phyloP scores from a whole-genome alignment of 2,888 invertebrate species.

The Caenorhabditis parvicauda region DNA sequence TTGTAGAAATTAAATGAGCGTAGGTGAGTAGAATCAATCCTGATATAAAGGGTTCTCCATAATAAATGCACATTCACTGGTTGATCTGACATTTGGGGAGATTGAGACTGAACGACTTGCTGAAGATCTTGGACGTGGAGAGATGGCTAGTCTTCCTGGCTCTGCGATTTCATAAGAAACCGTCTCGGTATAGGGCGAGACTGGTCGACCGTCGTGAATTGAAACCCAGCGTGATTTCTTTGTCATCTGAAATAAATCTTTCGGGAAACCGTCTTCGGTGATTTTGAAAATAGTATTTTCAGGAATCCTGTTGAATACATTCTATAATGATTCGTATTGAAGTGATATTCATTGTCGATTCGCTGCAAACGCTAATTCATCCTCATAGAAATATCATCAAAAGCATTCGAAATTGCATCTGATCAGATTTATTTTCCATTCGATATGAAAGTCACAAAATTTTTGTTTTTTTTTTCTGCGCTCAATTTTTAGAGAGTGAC shows the following conservation, averaged over 20 bases:
- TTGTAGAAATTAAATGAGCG: too few relatives aligned
- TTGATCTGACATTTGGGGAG: conserved; percentile 25
- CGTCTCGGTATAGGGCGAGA: conserved; percentile 54
- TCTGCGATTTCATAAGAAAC: conserved; percentile 51
- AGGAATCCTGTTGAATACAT: not conserved
- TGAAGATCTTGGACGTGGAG: too few relatives aligned
- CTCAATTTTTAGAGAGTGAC: too few relatives aligned
- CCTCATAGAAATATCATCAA: too few relatives aligned
- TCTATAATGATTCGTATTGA: not conserved
- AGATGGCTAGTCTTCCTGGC: conserved; percentile 36
- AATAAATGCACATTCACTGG: conserved; percentile 40
- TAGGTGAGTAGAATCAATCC: too few relatives aligned
- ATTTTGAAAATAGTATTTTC: too few relatives aligned
- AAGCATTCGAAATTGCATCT: too few relatives aligned
- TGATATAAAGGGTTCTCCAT: conserved; percentile 45
- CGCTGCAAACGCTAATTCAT: not conserved
- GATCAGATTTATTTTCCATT: too few relatives aligned
- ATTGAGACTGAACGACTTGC: conserved; percentile 22
- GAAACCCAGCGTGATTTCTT: conserved; percentile 56
- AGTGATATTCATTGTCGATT: conserved; percentile 2
- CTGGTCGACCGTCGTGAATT: conserved; percentile 58
- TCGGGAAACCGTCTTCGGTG: too few relatives aligned
- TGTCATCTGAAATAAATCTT: conserved; percentile 33
- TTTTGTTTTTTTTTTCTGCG: too few relatives aligned
- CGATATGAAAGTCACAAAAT: too few relatives aligned